Conservation (phyloP, 2,797 vertebrate genomes). For the Pelochelys cantorii region DNA sequence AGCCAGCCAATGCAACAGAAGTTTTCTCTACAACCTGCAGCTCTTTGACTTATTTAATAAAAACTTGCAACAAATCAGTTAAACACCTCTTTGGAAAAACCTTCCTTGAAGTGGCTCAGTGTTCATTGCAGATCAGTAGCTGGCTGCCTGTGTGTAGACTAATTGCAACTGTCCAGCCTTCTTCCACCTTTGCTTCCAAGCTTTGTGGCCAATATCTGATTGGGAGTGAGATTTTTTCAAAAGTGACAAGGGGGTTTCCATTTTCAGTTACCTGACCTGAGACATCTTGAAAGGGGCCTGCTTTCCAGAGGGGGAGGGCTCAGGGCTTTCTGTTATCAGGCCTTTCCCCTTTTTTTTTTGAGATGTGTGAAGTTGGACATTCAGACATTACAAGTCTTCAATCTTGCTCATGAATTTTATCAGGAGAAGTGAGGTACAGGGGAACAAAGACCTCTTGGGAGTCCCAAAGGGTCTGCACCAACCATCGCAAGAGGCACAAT, state of each 20-base stretch:
- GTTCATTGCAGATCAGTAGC: neutral
- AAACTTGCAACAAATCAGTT: no score
- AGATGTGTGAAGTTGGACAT: neutral
- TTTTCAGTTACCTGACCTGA: neutral
- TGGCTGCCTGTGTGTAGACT: neutral
- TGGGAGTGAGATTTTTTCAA: neutral
- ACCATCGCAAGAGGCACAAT: neutral
- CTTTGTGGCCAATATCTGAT: neutral
- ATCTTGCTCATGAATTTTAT: neutral
- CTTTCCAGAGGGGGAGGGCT: neutral
- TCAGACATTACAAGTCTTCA: neutral
- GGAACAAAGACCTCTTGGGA: neutral
- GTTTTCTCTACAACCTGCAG: no score
- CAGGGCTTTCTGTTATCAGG: neutral
- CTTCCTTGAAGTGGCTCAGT: no score
- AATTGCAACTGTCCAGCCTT: neutral
- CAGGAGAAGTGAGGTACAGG: neutral
- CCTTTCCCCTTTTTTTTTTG: rapidly evolving
- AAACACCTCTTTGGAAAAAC: no score
- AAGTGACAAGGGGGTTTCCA: neutral
- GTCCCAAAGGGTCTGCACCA: neutral
- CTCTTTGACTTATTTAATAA: no score
- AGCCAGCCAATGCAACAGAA: no score
- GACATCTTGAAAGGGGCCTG: neutral
- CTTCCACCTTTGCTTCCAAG: neutral